These are phyloP conservation scores for Cyphomyrmex costatus DNA, from an alignment of 1,140 invertebrate genomes.

Conservation along the genomic window DNA sequence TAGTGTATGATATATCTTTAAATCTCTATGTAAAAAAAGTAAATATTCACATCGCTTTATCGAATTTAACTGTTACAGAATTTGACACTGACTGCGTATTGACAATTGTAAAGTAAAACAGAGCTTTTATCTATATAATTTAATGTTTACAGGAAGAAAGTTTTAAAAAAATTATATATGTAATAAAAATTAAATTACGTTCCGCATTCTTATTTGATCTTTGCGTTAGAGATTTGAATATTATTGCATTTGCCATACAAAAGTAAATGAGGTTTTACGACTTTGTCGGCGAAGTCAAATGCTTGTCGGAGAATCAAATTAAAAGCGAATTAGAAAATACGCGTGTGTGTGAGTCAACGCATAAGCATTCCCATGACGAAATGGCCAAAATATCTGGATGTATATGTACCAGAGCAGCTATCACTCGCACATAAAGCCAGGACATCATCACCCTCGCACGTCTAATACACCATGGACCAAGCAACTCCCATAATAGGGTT, in stretches of 20 bases:
- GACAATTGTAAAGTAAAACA: neutral
- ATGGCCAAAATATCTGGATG: conserved; percentile 70
- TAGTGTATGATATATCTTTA: neutral
- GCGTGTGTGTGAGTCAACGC: conserved; percentile 82
- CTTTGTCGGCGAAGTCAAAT: neutral
- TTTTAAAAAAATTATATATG: neutral
- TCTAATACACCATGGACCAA: conserved; percentile 51
- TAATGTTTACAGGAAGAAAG: neutral
- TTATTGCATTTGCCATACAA: neutral
- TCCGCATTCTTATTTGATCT: neutral
- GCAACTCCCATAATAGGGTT: conserved; percentile 72
- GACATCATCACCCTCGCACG: conserved; percentile 43
- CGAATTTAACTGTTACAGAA: neutral
- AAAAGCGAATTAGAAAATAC: conserved; percentile 85
- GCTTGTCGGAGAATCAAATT: conserved; percentile 80
- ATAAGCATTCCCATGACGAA: conserved; percentile 73
- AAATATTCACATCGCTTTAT: neutral
- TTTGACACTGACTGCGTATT: too few relatives aligned
- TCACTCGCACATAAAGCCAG: conserved; percentile 67
- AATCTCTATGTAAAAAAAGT: neutral
- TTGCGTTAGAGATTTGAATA: neutral
- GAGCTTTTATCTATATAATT: neutral
- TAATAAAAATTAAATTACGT: conserved; percentile 7
- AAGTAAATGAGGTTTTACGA: conserved; percentile 8
- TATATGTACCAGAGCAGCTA: conserved; percentile 48